Conservation (phyloP, 2,888 invertebrate species). For the Tyria jacobaeae region DNA sequence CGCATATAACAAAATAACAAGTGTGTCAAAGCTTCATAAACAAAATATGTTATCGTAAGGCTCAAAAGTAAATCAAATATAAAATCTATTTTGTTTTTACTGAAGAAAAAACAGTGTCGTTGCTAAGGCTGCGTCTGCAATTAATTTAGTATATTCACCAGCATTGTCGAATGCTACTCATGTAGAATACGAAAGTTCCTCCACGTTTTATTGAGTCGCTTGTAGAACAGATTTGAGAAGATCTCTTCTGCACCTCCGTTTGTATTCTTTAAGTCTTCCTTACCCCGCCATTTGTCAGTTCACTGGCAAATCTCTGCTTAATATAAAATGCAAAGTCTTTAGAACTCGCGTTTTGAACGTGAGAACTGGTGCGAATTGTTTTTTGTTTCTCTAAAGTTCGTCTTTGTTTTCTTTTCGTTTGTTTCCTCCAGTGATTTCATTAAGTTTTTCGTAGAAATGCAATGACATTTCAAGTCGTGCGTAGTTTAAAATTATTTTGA, state of each 20-base stretch:
- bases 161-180: conserved; percentile 37
- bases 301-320: conserved; percentile 46
- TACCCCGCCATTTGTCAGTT: conserved; percentile 41
- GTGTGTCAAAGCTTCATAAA: not conserved
- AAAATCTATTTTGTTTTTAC: conserved; percentile 31
- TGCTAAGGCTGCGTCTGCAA: conserved; percentile 29
- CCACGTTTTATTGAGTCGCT: conserved; percentile 45
- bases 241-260: conserved; percentile 40
- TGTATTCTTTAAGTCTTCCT: conserved; percentile 34
- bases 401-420: conserved; percentile 21
- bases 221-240: conserved; percentile 32
- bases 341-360: conserved; percentile 43
- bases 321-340: conserved; percentile 50
- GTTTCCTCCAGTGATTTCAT: conserved; percentile 11
- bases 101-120: conserved; percentile 48
- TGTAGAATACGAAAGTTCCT: conserved; percentile 47
- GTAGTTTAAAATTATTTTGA: conserved; percentile 2
- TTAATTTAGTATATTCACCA: conserved; percentile 52
- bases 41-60: conserved; percentile 20
- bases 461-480: not conserved
- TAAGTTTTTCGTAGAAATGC: not conserved
- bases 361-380: conserved; percentile 39
- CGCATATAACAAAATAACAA: too few species aligned
- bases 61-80: conserved; percentile 32
- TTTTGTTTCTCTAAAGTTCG: conserved; percentile 33